These are phyloP conservation scores for Rhea americana DNA, from an alignment of 2,113 vertebrate genomes.

Conservation along the genomic window DNA sequence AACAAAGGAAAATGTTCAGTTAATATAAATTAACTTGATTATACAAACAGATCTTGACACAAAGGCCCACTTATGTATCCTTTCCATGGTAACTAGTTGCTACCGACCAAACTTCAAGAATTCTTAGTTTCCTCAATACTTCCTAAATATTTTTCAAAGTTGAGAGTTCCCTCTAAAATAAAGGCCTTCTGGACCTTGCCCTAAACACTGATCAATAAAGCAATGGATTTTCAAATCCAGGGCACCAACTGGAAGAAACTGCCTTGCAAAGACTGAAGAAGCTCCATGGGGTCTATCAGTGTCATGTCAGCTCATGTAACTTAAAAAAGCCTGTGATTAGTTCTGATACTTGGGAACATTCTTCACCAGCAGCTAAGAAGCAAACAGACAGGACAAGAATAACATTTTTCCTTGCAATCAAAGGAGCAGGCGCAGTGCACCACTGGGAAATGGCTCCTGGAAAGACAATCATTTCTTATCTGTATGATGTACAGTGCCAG, in stretches of 20 bases:
- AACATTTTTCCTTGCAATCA: not conserved
- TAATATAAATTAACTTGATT: not conserved
- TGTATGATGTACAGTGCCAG: not conserved
- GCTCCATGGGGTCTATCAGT: not conserved
- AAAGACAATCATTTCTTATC: not conserved
- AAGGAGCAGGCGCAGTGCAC: not conserved
- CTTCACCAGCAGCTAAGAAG: not conserved
- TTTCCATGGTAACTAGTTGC: not conserved
- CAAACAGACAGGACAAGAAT: not conserved
- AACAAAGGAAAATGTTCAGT: not conserved
- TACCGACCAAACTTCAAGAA: not conserved
- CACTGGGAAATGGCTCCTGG: fast-evolving
- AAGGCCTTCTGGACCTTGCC: not conserved
- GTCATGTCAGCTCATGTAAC: not conserved
- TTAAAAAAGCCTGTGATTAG: not conserved
- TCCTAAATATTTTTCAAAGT: not conserved
- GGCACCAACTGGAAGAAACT: not conserved
- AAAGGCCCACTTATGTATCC: not conserved
- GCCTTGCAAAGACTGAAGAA: not conserved
- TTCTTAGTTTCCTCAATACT: not conserved
- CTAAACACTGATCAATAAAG: not conserved
- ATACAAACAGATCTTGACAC: not conserved
- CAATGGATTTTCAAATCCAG: not conserved
- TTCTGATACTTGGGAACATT: not conserved
- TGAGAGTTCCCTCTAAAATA: not conserved